Evolutionary conservation across 2,888 invertebrate species (phyloP), one percentile per base, ranked within the genome.

Genomic region (Metopia argyrocephala): DNA sequence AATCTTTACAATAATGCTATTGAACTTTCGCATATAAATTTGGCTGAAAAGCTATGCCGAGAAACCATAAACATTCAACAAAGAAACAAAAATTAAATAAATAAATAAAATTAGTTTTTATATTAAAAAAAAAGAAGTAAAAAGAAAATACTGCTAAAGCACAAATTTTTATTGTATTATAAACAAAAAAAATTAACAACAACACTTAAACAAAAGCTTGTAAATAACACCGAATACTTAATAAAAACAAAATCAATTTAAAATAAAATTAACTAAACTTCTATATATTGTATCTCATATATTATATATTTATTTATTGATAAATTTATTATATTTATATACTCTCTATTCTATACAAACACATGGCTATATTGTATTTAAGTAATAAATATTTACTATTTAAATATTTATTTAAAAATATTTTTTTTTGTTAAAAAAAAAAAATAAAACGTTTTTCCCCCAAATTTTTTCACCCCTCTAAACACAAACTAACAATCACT

Each of bases 151-250:
- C 38, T 62, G 54, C 65, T 25, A n/a, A n/a, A 59, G 71, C 81
- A 81, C 79, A 82, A 82, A 82, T 82, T 76, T 76, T 65, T 64
- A 71, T 68, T 59, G 52, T 46, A 61, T 46, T 56, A 50, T 46
- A 48, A 70, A 50, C 56, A n/a, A 48, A 3, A 28, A 50, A 23
- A 15, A 18, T 20, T 7, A 18, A 20, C 1, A 21, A 59, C 66
- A 61, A 54, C n/a, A n/a, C n/a, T n/a, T n/a, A 45, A 28, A 57
- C 23, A 69, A 68, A 59, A 54, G 52, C 64, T 73, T 79, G 76
- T 78, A 82, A 76, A 79, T 79, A 82, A 79, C 76, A 76, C 69
- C 21, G 48, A 57, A 69, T 28, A 48, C 9, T 3, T 6, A 38
- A 38, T 15, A 15, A 12, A 12, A 31, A 31, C 31, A 31, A 5